Evolutionary conservation across 1,140 invertebrate genomes (phyloP).

Genomic region (Goniozus legneri): DNA sequence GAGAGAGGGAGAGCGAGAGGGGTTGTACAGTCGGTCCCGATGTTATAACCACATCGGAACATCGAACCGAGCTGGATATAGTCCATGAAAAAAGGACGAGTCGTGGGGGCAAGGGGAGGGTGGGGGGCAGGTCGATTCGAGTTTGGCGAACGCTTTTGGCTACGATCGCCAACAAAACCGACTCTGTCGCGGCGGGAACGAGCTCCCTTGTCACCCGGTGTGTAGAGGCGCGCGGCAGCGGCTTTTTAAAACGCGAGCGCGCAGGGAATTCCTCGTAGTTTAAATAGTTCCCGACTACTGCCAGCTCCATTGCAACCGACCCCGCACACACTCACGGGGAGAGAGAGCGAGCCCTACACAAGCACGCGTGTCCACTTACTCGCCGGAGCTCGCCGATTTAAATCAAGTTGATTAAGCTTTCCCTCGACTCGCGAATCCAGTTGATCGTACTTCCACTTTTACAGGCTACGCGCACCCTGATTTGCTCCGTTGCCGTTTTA

Average conservation of each 20-base stretch:
- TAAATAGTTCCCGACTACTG: slow-evolving; percentile 23
- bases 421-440: slow-evolving; percentile 16
- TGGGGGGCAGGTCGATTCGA: slow-evolving; percentile 16
- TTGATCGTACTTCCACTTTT: slow-evolving; percentile 23
- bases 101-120: neutral
- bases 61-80: too few relatives aligned
- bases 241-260: slow-evolving; percentile 25
- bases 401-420: slow-evolving; percentile 35
- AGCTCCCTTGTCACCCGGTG: slow-evolving; percentile 7
- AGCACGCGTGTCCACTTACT: slow-evolving; percentile 13
- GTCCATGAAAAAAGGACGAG: too few relatives aligned
- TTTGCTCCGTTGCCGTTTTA: too few relatives aligned
- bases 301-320: slow-evolving; percentile 1
- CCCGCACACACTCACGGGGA: neutral
- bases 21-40: too few relatives aligned
- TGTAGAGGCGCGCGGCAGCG: slow-evolving; percentile 10
- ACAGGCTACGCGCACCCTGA: too few relatives aligned
- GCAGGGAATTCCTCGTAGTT: slow-evolving; percentile 22
- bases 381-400: slow-evolving; percentile 26
- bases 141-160: slow-evolving; percentile 25
- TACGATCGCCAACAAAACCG: slow-evolving; percentile 24
- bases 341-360: neutral
- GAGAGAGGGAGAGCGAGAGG: too few relatives aligned
- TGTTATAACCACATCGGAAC: neutral
- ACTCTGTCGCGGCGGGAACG: slow-evolving; percentile 15